Evolutionary conservation across 2,797 vertebrate species (phyloP).

Genomic region (Holocentrus rufus): DNA sequence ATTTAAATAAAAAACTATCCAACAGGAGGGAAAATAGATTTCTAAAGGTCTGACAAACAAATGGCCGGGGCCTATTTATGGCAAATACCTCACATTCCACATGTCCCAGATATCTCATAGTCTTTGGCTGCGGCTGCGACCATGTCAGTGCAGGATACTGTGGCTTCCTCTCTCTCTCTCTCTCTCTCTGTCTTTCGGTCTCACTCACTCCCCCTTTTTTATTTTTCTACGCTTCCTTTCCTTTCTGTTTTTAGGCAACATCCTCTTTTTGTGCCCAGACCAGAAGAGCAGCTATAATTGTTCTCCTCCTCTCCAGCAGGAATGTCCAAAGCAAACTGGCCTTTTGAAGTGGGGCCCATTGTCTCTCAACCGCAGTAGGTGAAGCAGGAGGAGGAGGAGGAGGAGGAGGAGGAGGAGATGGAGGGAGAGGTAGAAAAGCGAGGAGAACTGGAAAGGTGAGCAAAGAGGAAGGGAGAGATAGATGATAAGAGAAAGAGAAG

Average conservation of each 20-base stretch:
- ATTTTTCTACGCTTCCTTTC: constrained; percentile 66
- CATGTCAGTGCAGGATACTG: constrained; percentile 68
- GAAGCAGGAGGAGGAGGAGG: constrained; percentile 11
- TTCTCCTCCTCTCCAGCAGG: constrained; percentile 65
- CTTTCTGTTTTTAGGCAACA: constrained; percentile 75
- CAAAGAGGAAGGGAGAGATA: background rate
- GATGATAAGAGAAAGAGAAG: background rate
- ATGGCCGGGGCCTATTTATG: constrained; percentile 72
- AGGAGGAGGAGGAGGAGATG: background rate
- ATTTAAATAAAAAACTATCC: constrained; percentile 52
- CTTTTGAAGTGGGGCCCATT: constrained; percentile 82
- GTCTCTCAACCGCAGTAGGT: constrained; percentile 74
- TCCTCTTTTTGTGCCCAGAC: constrained; percentile 73
- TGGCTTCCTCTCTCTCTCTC: constrained; percentile 61
- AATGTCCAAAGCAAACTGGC: constrained; percentile 75
- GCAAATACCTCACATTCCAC: constrained; percentile 77
- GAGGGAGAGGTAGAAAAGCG: background rate
- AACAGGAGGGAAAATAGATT: constrained; percentile 66
- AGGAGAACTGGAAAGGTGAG: too few species aligned
- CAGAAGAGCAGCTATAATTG: constrained; percentile 79
- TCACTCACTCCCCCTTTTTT: constrained; percentile 60
- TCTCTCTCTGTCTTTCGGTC: constrained; percentile 61
- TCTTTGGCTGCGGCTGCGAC: constrained; percentile 58
- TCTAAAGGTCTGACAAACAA: constrained; percentile 64
- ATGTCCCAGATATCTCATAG: constrained; percentile 59